Evolutionary conservation across 2,113 vertebrate species (phyloP), one percentile per base, ranked within the genome.

Genomic region (Coracopsis vasa): DNA sequence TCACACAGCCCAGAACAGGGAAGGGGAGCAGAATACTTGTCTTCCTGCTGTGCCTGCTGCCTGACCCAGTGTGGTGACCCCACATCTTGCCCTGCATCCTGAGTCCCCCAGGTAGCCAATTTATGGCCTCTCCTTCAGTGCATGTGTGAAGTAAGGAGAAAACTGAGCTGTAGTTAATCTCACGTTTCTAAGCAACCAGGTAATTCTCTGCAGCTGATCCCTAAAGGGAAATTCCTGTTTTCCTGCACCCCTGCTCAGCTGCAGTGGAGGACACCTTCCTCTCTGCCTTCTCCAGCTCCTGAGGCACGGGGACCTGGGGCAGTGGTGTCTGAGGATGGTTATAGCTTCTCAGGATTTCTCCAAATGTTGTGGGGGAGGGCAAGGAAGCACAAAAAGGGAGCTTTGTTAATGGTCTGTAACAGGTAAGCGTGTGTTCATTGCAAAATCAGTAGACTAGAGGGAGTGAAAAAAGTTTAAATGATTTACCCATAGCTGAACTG

Each of bases 111-210:
- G 15, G 60, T 5, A 86, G 82, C 69, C 20, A 5, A 81, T 91
- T 96, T 96, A 74, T 1, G 1, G 79, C 88, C 56, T 84, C 44
- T 89, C 65, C 37, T 67, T 65, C 84, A 94, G 48, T 91, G 73
- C 25, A 1, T 80, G 28, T 86, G 66, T 27, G 21, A 67, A 96
- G 69, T 77, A 93, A 94, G 62, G 80, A 69, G 91, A 91, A 85
- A 95, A 93, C 44, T 79, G 95, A 95, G 73, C 94, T 82, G 58
- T 35, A 54, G 91, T 87, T 96, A 96, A 94, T 95, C 77, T 90
- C 47, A 9, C 16, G 96, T 97, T 92, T 95, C 96, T 92, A 96
- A 93, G 96, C 96, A 96, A 96, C 96, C 91, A 96, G 94, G 96
- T 96, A 96, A 91, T 96, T 94, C 88, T 84, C 77, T 95, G 73